Evolutionary conservation across 2,113 vertebrate genomes (phyloP).

Genomic region (Sula dactylatra): DNA sequence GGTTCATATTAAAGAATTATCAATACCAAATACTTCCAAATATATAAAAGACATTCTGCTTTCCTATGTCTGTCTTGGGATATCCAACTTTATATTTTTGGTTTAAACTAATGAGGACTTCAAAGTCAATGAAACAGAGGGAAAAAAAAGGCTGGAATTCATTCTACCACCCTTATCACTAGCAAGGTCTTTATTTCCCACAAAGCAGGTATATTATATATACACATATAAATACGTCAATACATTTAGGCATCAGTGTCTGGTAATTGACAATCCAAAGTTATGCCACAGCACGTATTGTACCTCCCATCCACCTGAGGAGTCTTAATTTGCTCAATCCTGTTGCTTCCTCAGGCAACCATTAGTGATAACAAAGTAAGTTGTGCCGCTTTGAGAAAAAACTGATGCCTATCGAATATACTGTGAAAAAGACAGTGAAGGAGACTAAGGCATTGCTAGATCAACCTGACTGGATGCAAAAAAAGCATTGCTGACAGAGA

Average conservation of each 20-base stretch:
- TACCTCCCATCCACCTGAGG: not conserved
- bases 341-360: not conserved
- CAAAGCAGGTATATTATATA: not conserved
- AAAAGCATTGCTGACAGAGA: not conserved
- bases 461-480: not conserved
- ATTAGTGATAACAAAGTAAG: not conserved
- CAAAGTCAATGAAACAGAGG: not conserved
- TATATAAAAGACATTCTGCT: not conserved
- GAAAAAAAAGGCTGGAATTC: not conserved
- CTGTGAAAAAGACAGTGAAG: not conserved
- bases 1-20: not conserved
- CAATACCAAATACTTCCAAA: not conserved
- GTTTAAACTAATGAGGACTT: not conserved
- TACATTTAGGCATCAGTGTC: not conserved
- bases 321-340: not conserved
- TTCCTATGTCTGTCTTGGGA: not conserved
- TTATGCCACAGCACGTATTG: fast-evolving
- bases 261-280: not conserved
- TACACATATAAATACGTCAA: not conserved
- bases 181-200: not conserved
- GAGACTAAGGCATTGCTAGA: not conserved
- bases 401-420: not conserved
- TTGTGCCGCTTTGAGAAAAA: not conserved
- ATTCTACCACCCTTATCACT: not conserved
- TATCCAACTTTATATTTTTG: not conserved